These are phyloP conservation scores for Drosophila nigritarsus DNA, from an alignment of 2,888 invertebrate species.

Conservation along the genomic window DNA sequence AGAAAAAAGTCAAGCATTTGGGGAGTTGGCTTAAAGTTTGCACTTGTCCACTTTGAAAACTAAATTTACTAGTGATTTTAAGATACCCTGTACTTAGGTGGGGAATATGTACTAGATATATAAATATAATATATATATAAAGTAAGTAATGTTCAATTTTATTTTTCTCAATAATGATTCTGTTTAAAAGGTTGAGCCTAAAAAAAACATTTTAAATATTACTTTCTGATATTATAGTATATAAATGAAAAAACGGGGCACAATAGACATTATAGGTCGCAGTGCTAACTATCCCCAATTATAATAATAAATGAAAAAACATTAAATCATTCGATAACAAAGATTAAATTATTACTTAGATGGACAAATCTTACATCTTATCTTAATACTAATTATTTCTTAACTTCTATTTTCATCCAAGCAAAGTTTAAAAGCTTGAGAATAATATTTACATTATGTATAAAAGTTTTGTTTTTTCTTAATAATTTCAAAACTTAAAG, in stretches of 20 bases:
- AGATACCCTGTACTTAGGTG: slow-evolving; percentile 13
- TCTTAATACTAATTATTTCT: too few relatives aligned
- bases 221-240: not conserved
- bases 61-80: not conserved
- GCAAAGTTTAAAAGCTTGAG: too few relatives aligned
- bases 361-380: too few relatives aligned
- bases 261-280: too few relatives aligned
- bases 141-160: not conserved
- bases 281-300: too few relatives aligned
- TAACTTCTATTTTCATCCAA: too few relatives aligned
- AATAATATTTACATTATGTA: not conserved
- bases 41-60: slow-evolving; percentile 18
- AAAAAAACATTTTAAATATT: too few relatives aligned
- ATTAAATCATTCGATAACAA: too few relatives aligned
- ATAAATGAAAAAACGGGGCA: too few relatives aligned
- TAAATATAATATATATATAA: not conserved
- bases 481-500: not conserved
- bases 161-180: not conserved
- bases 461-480: not conserved
- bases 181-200: not conserved
- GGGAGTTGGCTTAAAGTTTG: slow-evolving; percentile 46
- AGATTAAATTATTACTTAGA: too few relatives aligned
- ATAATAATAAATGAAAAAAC: too few relatives aligned
- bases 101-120: not conserved
- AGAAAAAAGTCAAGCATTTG: slow-evolving; percentile 43